Percentiles rank a stretch among this genome's conserved stretches.
phyloP scores from a whole-genome alignment of 2,888 invertebrate species.

The Lumbricus terrestris region DNA sequence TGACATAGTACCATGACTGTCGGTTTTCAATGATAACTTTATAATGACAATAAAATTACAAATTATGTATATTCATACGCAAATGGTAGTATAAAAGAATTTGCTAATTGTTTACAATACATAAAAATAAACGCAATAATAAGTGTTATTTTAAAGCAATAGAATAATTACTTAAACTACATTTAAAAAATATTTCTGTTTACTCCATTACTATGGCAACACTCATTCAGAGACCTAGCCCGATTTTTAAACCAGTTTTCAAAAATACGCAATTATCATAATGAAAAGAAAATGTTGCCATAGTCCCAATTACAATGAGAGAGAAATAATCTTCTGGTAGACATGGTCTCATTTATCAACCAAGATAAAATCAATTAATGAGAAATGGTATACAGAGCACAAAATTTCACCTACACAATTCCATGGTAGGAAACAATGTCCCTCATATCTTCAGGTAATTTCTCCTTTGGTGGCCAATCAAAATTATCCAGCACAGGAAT shows the following conservation, averaged over 20 bases:
- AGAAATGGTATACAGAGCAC: background rate
- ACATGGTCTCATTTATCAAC: background rate
- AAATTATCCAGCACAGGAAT: slow-evolving; percentile 98
- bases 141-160: background rate
- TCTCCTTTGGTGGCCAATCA: slow-evolving; percentile 89
- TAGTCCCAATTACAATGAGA: background rate
- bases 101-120: background rate
- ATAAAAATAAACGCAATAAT: background rate
- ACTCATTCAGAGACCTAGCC: background rate
- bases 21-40: background rate
- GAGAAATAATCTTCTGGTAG: background rate
- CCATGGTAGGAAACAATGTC: slow-evolving; percentile 94
- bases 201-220: background rate
- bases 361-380: background rate
- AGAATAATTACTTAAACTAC: background rate
- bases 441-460: slow-evolving; percentile 93
- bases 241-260: background rate
- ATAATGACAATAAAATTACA: background rate
- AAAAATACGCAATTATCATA: background rate
- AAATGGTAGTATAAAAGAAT: background rate
- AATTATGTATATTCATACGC: background rate
- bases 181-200: too few species aligned
- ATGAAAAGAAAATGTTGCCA: too few species aligned
- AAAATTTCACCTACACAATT: slow-evolving; percentile 66
- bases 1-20: background rate